Base-by-base conservation (phyloP, 2,888 invertebrate genomes). In the Sphaerophoria rueppellii region DNA sequence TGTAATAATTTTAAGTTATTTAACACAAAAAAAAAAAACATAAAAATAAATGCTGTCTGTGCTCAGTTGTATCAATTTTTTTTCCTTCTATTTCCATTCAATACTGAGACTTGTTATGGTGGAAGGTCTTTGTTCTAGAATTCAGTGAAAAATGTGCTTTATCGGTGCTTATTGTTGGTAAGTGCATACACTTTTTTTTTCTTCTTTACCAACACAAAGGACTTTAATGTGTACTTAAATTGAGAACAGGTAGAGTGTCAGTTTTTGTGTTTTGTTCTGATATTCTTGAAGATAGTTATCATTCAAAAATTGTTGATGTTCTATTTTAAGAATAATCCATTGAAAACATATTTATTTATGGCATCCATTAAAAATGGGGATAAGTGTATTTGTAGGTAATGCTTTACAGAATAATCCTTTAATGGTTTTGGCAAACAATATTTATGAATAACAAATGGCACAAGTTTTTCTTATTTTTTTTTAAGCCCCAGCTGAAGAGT, bases 141-240 rank as follows among this genome's bases (percentile, higher is more conserved):
- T 43, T 9, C 43, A 11, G 43, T 43, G 43, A 3, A 3, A 43
- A 43, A 43, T 43, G 43, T 40, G 6, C 43, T 11, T 43, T 43
- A 24, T 24, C 24, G 24, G 43, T 43, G 9, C 9, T 43, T 4
- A 40, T 40, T 1, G 40, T 40, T 43, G 24, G 24, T 43, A 11
- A 43, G 12, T 43, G 11, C 40, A 58, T n/a, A 4, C 14, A 32
- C 37, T 54, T 55, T 40, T 11, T 24, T 12, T 24, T 43, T 24
- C 6, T 60, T 60, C 32, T 32, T 32, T 11, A 7, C 0, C 7
- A 14, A 0, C 7, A 63, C 34, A 63, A 63, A 34, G 61, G 46
- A 63, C 48, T 63, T 63, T 63, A 34, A 63, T 63, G 34, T 46
- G n/a, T 34, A 48, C 61, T 63, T 46, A 46, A 63, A 46, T 12